Conservation (phyloP, 2,113 vertebrate species). For the Himantopus leucocephalus region DNA sequence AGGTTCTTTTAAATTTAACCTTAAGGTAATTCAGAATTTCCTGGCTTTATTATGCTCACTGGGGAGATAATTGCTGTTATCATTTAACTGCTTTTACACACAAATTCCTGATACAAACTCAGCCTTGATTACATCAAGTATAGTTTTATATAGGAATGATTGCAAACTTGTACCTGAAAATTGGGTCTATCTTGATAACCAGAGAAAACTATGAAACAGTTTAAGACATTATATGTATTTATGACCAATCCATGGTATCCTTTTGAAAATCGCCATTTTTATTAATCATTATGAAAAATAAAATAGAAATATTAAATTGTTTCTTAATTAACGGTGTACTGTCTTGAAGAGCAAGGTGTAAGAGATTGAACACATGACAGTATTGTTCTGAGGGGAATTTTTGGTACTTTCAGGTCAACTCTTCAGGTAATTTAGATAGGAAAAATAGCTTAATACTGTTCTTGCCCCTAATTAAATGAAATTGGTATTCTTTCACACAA, state of each 20-base stretch:
- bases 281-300: neutral
- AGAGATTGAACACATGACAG: neutral
- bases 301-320: neutral
- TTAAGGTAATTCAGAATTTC: neutral
- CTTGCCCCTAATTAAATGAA: neutral
- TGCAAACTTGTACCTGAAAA: neutral
- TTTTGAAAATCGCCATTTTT: neutral
- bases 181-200: neutral
- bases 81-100: neutral
- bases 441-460: neutral
- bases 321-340: neutral
- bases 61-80: neutral
- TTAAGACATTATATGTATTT: neutral
- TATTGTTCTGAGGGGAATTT: neutral
- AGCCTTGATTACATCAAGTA: neutral
- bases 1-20: neutral
- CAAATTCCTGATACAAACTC: neutral
- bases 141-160: neutral
- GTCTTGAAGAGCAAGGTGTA: neutral
- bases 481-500: neutral
- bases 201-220: neutral
- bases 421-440: neutral
- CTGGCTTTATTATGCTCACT: neutral
- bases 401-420: neutral
- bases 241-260: neutral